Base-by-base conservation (phyloP, 2,797 vertebrate genomes). In the Bradypus variegatus region DNA sequence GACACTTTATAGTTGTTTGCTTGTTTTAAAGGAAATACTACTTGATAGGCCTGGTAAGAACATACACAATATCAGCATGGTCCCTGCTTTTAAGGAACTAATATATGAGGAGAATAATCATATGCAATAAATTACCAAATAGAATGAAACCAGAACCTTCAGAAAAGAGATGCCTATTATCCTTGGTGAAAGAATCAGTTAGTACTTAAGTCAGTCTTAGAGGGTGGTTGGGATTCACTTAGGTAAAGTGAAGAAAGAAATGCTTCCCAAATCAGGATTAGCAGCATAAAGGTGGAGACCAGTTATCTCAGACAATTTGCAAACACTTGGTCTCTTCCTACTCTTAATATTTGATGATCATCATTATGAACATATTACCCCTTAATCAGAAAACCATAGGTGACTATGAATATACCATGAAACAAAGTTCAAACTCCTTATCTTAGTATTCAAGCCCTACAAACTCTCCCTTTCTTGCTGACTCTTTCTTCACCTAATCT, bases 81-180 rank as follows among this genome's bases (percentile, higher is more conserved):
- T 27, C 29, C 8, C 36, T 81, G 27, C 62, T 29, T 91, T 82
- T 88, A 41, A 69, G 78, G 41, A 91, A 87, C 9, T 65, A 89
- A 88, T 21, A 64, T 45, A 36, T 82, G 45, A 89, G 50, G 8
- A 69, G 88, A 72, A 86, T 72, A 89, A 75, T 48, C 4, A n/a
- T 80, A 88, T n/a, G 58, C 53, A 88, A 33, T 82, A 73, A 88
- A 72, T 91, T 81, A 48, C 33, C 38, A 78, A 82, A 41, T 67
- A 92, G 73, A 88, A 88, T 77, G 31, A 94, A 81, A 27, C 2
- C 53, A 84, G 27, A 93, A 78, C 8, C 50, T 94, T 29, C 73
- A 65, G 53, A 81, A 79, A 73, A 62, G 45, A 90, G 79, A 76
- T 6, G 78, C 33, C 16, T 69, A 25, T 78, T 64, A n/a, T 18